Base-by-base conservation (phyloP, 2,888 invertebrate species). In the Chouioia cunea region DNA sequence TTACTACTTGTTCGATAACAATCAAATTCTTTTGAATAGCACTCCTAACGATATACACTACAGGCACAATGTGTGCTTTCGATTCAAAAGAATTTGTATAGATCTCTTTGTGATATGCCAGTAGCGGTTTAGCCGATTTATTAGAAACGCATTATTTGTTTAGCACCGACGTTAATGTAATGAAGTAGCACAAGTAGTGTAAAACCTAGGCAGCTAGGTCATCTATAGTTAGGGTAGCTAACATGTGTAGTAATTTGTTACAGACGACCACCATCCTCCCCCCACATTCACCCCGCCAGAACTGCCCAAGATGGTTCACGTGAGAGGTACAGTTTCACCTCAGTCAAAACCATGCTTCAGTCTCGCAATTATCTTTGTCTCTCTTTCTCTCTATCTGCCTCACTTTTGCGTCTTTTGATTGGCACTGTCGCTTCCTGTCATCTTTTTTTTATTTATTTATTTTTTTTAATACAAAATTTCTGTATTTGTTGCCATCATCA, bases 241-340 rank as follows among this genome's bases (percentile, higher is more conserved):
- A 85, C 82, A 85, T 84, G 82, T 85, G 83, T 85, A 85, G 85
- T 84, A 82, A 82, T 86, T 86, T 86, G 92, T 94, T 95, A 91
- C 95, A 95, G 95, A 95, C 94, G 95, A 95, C 91, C 94, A 94
- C 92, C 95, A 95, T 91, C 94, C 95, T 92, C 95, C 95, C 91
- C 96, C 96, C 90, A 96, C 96, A 90, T 96, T 96, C 91, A 97
- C 96, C 90, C 96, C 96, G 91, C 96, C 96, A 92, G 96, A 96
- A 93, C 94, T 97, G 91, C 96, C 96, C 91, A 97, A 97, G 93
- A 94, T 95, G 93, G 95, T 95, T 92, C 96, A 96, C 93, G 93
- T 95, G 89, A 92, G 96, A 95, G 96, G 96, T 95, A 91, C 86
- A 86, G 85, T 83, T 56, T 53, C 79, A 79, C 85, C 83, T 83